Conservation (phyloP, 2,888 invertebrate species). For the Galerucella calmariensis region DNA sequence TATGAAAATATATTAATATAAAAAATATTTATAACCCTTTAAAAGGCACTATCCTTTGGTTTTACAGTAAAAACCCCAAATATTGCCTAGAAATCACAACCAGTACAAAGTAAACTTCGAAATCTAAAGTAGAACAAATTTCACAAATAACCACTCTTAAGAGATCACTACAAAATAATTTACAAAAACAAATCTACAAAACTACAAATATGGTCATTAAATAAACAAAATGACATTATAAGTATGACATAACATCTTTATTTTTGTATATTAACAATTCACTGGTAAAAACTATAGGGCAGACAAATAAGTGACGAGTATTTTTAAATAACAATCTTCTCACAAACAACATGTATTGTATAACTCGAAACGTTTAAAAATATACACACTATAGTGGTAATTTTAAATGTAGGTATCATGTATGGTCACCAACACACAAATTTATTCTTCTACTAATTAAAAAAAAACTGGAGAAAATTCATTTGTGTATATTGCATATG, state of each 20-base stretch:
- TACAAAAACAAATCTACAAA: slow-evolving; percentile 32
- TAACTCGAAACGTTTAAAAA: neutral
- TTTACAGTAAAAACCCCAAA: slow-evolving; percentile 51
- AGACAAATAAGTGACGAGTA: slow-evolving; percentile 6
- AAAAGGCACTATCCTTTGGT: slow-evolving; percentile 53
- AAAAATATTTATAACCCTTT: slow-evolving; percentile 49
- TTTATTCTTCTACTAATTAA: too few relatives aligned
- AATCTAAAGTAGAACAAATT: slow-evolving; percentile 18
- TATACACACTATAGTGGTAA: neutral
- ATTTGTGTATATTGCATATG: too few relatives aligned
- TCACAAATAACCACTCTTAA: slow-evolving; percentile 9
- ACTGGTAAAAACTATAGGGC: slow-evolving; percentile 4
- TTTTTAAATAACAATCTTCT: neutral
- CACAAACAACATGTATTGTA: neutral
- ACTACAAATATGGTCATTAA: neutral
- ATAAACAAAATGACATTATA: neutral
- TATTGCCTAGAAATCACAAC: slow-evolving; percentile 54
- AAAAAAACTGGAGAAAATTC: too few relatives aligned
- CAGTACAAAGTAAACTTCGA: slow-evolving; percentile 37
- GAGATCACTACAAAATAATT: slow-evolving; percentile 29
- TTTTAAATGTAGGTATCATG: neutral
- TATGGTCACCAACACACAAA: too few relatives aligned
- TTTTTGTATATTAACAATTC: slow-evolving; percentile 15
- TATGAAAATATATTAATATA: slow-evolving; percentile 48
- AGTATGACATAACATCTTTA: neutral